Percentiles rank a stretch among this genome's conserved stretches.
phyloP scores from a whole-genome alignment of 1,140 invertebrate genomes.

The Heterodera carotae region DNA sequence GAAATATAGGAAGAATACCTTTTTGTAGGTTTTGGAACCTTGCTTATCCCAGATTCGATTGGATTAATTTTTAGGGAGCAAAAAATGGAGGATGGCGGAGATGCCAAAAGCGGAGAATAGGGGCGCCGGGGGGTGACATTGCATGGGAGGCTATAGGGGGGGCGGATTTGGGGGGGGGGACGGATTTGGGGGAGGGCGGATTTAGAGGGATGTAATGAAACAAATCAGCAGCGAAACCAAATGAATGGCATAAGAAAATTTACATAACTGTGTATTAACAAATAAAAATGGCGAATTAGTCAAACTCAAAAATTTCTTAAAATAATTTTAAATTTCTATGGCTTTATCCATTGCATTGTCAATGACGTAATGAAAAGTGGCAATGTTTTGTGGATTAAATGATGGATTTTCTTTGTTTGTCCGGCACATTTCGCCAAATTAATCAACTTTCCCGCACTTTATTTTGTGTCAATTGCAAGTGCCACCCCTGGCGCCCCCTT shows the following conservation, averaged over 20 bases:
- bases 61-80: background rate
- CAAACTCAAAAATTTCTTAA: no score
- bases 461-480: conserved; percentile 1
- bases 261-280: no score
- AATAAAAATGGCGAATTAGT: no score
- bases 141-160: background rate
- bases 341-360: no score
- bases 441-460: background rate
- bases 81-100: conserved; percentile 2
- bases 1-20: background rate
- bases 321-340: no score
- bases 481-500: no score
- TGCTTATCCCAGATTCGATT: background rate
- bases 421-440: background rate
- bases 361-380: no score
- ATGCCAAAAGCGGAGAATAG: background rate
- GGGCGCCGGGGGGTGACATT: no score
- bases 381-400: no score
- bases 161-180: background rate
- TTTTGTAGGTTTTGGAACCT: background rate
- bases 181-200: background rate
- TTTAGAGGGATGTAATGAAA: background rate
- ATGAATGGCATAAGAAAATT: no score
- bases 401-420: background rate
- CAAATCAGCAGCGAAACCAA: background rate